Percentiles rank a stretch among this genome's conserved stretches.
phyloP scores from a whole-genome alignment of 2,113 vertebrate genomes.

The Elachura formosa region DNA sequence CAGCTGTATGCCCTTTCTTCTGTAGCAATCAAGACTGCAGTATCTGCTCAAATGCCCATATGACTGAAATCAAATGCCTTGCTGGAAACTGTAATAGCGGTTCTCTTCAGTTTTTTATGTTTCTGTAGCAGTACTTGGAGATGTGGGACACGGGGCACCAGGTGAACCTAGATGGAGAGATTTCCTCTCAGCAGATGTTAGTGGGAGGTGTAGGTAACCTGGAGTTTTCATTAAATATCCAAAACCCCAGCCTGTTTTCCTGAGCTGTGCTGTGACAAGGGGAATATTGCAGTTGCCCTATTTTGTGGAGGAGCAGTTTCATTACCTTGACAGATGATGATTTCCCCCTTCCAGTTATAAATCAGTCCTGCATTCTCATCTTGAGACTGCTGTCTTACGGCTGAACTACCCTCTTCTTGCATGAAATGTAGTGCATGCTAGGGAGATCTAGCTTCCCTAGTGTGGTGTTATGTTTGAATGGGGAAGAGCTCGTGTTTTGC shows the following conservation, averaged over 20 bases:
- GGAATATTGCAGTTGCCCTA: not conserved
- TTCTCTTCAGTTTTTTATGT: not conserved
- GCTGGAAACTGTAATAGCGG: not conserved
- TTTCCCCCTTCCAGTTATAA: not conserved
- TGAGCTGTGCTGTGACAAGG: not conserved
- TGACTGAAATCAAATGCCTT: not conserved
- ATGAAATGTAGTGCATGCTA: not conserved
- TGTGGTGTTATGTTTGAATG: not conserved
- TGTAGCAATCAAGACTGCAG: not conserved
- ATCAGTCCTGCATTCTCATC: not conserved
- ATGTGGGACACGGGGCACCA: rapidly evolving
- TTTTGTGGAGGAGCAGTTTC: not conserved
- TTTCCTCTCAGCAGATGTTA: not conserved
- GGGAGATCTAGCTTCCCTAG: not conserved
- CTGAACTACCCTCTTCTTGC: not conserved
- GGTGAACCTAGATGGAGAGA: not conserved
- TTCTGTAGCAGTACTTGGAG: not conserved
- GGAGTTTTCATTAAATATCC: not conserved
- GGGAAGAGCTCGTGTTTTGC: not conserved
- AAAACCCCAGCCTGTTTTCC: not conserved
- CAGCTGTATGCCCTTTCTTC: not conserved
- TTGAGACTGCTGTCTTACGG: not conserved
- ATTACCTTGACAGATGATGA: not conserved
- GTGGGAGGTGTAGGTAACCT: not conserved
- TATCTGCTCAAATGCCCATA: not conserved